Evolutionary conservation across 2,797 vertebrate genomes (phyloP).

Genomic region (Crocidura indochinensis): DNA sequence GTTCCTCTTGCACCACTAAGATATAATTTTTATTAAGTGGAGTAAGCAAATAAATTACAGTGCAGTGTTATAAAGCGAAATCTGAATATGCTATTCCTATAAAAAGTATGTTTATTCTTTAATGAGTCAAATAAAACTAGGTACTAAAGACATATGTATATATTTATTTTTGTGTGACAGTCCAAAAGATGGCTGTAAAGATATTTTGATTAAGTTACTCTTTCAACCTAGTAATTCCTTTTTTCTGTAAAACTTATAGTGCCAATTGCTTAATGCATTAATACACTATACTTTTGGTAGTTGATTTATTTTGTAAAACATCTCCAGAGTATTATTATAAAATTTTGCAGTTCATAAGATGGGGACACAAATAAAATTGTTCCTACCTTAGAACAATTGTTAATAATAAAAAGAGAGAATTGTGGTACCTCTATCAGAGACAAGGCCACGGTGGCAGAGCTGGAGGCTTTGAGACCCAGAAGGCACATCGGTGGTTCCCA

Average conservation of each 20-base stretch:
- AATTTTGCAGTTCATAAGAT: background rate
- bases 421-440: too few species aligned
- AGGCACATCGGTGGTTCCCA: too few species aligned
- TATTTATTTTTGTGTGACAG: background rate
- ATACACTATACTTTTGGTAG: background rate
- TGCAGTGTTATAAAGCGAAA: constrained; percentile 17
- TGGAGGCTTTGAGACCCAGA: too few species aligned
- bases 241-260: background rate
- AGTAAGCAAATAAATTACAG: background rate
- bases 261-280: background rate
- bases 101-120: constrained; percentile 17
- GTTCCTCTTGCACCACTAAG: background rate
- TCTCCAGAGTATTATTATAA: background rate
- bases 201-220: constrained; percentile 19
- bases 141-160: background rate
- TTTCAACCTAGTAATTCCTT: background rate
- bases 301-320: background rate
- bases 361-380: background rate
- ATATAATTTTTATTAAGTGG: background rate
- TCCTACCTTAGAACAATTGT: constrained; percentile 17
- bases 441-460: too few species aligned
- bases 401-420: background rate
- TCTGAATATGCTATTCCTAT: background rate
- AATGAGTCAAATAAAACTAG: background rate
- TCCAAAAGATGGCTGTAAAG: background rate